Evolutionary conservation across 2,888 invertebrate species (phyloP).

Genomic region (Crossocerus cetratus): DNA sequence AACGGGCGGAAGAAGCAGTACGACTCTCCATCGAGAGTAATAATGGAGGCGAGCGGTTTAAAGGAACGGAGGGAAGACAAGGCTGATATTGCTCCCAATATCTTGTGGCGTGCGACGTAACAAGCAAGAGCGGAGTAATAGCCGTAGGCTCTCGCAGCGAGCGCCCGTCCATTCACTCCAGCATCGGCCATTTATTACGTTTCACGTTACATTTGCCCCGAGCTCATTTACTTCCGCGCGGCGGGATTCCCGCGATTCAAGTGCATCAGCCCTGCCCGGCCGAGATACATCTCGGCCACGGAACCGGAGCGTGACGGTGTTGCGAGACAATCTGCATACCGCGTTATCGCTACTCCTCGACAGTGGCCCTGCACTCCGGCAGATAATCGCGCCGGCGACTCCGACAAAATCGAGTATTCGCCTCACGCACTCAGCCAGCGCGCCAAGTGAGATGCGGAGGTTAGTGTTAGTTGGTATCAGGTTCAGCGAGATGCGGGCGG

Average conservation of each 20-base stretch:
- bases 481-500: no score
- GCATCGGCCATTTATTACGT: conserved; percentile 24
- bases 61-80: no score
- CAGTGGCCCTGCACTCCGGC: no score
- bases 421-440: no score
- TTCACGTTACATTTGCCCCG: conserved; percentile 41
- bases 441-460: no score
- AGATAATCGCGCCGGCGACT: no score
- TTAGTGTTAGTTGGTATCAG: no score
- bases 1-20: no score
- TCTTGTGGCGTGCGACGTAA: not conserved
- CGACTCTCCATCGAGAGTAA: no score
- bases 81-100: no score
- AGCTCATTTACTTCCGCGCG: conserved; percentile 21
- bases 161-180: conserved; percentile 17
- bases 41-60: no score
- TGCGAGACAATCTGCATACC: not conserved
- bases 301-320: conserved; percentile 3
- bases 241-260: conserved; percentile 8
- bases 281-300: not conserved
- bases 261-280: not conserved
- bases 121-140: not conserved
- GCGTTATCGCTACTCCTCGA: not conserved
- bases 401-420: no score
- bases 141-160: not conserved